Evolutionary conservation across 1,140 invertebrate species (phyloP), one percentile per base, ranked within the genome.

Genomic region (Caenorhabditis brenneri): DNA sequence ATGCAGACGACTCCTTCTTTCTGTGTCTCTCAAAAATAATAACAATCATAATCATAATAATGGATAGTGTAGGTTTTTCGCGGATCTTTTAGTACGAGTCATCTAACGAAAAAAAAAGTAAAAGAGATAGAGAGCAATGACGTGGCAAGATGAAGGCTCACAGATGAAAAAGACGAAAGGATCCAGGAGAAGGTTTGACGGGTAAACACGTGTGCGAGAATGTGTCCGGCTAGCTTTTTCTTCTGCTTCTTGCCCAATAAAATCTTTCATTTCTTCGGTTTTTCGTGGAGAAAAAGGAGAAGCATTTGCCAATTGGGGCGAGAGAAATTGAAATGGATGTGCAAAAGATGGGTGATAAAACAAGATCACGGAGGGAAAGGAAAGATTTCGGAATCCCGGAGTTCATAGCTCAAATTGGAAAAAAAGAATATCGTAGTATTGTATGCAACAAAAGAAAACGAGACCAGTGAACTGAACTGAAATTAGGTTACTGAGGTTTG

Each of bases 41-140:
- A 74, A 74, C 33, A 42, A 42, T 74, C 65, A 42, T 74, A 74
- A 74, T 74, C 65, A 74, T 74, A 74, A 74, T 74, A 74, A 74
- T 74, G 65, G 65, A 74, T 39, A 74, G 65, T 74, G 36, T 42
- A 46, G n/a, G 36, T 15, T 58, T 58, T 24, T 24, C 6, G 46
- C 10, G 1, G 22, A 46, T n/a, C 42, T 42, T 42, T 39, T 4
- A 24, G 65, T 22, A 39, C 27, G 33, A 74, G 65, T 46, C 58
- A 65, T 65, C 60, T n/a, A 36, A 36, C 16, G 36, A 19, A 58
- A 58, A 31, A 65, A 36, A 5, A 65, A 33, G 31, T 16, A 19
- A n/a, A 39, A 74, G 65, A 46, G 58, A 65, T 65, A 24, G 36
- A 12, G 29, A 33, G 15, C 36, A n/a, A 74, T 74, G 65, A 74